These are phyloP conservation scores for Macrosiphum euphorbiae DNA, from an alignment of 2,888 invertebrate genomes.

Conservation along the genomic window DNA sequence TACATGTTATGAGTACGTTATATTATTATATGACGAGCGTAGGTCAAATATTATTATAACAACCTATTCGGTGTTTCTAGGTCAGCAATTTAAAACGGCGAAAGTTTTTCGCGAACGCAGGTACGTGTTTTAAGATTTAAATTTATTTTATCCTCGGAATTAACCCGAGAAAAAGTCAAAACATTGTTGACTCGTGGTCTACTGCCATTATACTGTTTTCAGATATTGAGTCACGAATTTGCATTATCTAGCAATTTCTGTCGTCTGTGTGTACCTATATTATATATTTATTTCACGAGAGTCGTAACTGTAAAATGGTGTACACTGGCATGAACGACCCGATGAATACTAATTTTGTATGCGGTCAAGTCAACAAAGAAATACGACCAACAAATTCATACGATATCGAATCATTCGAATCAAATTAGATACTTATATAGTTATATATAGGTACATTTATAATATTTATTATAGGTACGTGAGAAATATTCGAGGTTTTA, in stretches of 20 bases:
- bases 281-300: conserved; percentile 26
- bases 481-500: neutral
- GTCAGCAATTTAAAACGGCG: conserved; percentile 39
- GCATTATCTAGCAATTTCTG: conserved; percentile 44
- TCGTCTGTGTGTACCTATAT: conserved; percentile 6
- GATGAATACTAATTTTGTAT: conserved; percentile 50
- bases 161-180: neutral
- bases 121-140: conserved; percentile 1
- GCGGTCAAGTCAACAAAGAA: conserved; percentile 1
- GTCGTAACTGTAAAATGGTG: conserved; percentile 46
- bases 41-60: conserved; percentile 34
- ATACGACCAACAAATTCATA: neutral
- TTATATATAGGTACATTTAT: too few relatives aligned
- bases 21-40: conserved; percentile 7
- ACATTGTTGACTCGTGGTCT: neutral
- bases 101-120: conserved; percentile 29
- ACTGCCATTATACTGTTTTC: neutral
- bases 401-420: neutral
- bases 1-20: conserved; percentile 9
- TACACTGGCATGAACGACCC: neutral
- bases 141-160: neutral
- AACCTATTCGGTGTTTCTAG: conserved; percentile 29
- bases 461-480: neutral
- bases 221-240: conserved; percentile 42
- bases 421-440: neutral